These are phyloP conservation scores for Psix sp. DNA, from an alignment of 1,140 invertebrate species.

Conservation along the genomic window DNA sequence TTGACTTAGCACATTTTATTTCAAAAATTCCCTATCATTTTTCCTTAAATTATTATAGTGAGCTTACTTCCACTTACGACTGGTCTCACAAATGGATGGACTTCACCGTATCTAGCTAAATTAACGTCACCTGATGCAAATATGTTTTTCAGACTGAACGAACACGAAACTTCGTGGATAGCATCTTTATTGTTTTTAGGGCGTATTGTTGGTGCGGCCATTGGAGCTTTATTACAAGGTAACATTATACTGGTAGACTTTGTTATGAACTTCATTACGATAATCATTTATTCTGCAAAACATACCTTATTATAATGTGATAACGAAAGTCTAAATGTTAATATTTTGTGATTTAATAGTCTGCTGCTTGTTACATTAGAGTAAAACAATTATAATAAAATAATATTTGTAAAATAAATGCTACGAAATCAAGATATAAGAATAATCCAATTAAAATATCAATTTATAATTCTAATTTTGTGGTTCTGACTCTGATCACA, in stretches of 20 bases:
- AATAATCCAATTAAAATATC: too few relatives aligned
- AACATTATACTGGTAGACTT: conserved; percentile 33
- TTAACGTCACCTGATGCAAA: conserved; percentile 63
- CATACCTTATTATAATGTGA: too few relatives aligned
- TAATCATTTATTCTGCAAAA: background rate
- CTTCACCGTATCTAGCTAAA: conserved; percentile 73
- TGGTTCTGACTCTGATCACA: too few relatives aligned
- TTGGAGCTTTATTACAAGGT: conserved; percentile 70
- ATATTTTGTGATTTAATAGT: too few relatives aligned
- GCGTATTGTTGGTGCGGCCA: conserved; percentile 65
- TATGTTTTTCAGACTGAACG: conserved; percentile 61
- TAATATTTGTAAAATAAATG: too few relatives aligned
- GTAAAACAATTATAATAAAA: too few relatives aligned
- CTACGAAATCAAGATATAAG: too few relatives aligned
- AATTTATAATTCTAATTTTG: too few relatives aligned
- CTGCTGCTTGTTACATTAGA: too few relatives aligned
- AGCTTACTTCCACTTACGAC: conserved; percentile 66
- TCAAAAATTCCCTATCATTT: background rate
- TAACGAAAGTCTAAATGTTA: too few relatives aligned
- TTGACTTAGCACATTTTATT: too few relatives aligned
- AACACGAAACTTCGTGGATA: conserved; percentile 71
- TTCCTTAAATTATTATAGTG: conserved; percentile 52
- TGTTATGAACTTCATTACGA: conserved; percentile 1
- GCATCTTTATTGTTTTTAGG: conserved; percentile 72
- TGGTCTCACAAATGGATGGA: conserved; percentile 72